Evolutionary conservation across 2,113 vertebrate genomes (phyloP), one percentile per base, ranked within the genome.

Genomic region (Oreochromis aureus): DNA sequence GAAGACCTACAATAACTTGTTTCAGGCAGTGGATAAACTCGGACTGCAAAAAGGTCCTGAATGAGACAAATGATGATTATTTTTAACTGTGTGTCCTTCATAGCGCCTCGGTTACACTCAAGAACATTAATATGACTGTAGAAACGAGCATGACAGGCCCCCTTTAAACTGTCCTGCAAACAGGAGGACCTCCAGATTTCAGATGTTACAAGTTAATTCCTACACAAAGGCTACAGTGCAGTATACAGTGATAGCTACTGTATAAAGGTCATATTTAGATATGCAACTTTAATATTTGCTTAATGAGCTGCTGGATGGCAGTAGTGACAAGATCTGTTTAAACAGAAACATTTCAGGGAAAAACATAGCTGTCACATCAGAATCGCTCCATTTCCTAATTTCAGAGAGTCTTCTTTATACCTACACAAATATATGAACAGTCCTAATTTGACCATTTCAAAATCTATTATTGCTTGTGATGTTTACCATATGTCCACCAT

Each of bases 381-480:
- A 53, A 53, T 76, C 19, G 4, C 32, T 79, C 69, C 81, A n/a
- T 48, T 48, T 48, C 46, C 73, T n/a, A 32, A 78, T 56, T 86
- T 84, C 22, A 61, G 76, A 12, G 15, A 19, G 18, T 34, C 12
- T 79, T 89, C 76, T 83, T 83, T 86, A 0, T 56, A 84, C 48
- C 84, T 61, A 86, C 84, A 89, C 54, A 91, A 86, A 86, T 89
- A 91, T 80, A 76, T 56, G 11, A 88, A 87, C 66, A 92, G 91
- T 94, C 91, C 92, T 93, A 81, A 71, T 91, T 80, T 86, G 22
- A 94, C 79, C 85, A 78, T 89, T 10, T 91, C 92, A 2, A 88
- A 87, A 79, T 85, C 87, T 87, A 82, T 93, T 95, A 95, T 95
- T 94, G 94, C 94, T 95, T 83, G 8, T 59, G 36, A 66, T 69